A percentile compares a stretch with the other conserved stretches of the same genome.
Conservation (phyloP, 2,113 vertebrate genomes). For the Silurus meridionalis region DNA sequence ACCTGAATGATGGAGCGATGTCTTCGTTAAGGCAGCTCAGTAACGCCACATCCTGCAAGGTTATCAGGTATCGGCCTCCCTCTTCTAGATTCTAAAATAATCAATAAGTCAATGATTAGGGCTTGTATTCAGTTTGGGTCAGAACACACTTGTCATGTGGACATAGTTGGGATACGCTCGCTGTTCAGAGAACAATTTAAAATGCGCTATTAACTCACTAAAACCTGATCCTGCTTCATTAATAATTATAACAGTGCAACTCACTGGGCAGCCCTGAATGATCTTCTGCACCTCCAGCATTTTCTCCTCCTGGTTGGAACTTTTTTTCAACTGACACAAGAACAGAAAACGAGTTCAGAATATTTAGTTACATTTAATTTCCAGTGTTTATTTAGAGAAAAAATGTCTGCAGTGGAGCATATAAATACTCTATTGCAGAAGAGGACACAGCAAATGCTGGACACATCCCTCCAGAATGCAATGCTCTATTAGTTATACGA, state of each 20-base stretch:
- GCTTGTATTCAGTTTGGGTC: neutral
- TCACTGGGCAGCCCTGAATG: constrained; percentile 80
- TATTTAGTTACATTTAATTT: neutral
- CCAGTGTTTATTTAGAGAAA: neutral
- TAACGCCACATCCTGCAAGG: constrained; percentile 74
- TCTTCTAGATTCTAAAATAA: constrained; percentile 72
- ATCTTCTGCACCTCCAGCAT: constrained; percentile 72
- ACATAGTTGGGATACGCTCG: neutral
- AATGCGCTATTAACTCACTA: neutral
- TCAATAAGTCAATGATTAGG: neutral
- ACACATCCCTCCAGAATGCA: neutral
- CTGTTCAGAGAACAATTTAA: constrained; percentile 8
- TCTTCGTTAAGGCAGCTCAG: constrained; percentile 71
- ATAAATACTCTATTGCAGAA: neutral
- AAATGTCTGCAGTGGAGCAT: neutral
- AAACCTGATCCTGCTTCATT: constrained; percentile 27
- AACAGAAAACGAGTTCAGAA: constrained; percentile 7
- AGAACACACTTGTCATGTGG: neutral
- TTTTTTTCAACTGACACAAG: constrained; percentile 74
- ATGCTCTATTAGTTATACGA: neutral
- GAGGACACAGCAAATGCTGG: neutral
- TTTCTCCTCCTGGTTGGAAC: constrained; percentile 62
- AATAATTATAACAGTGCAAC: constrained; percentile 46
- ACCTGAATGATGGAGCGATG: constrained; percentile 76
- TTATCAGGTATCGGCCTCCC: constrained; percentile 78